These are phyloP conservation scores for Heterotis niloticus DNA, from an alignment of 2,113 vertebrate genomes.

Conservation along the genomic window DNA sequence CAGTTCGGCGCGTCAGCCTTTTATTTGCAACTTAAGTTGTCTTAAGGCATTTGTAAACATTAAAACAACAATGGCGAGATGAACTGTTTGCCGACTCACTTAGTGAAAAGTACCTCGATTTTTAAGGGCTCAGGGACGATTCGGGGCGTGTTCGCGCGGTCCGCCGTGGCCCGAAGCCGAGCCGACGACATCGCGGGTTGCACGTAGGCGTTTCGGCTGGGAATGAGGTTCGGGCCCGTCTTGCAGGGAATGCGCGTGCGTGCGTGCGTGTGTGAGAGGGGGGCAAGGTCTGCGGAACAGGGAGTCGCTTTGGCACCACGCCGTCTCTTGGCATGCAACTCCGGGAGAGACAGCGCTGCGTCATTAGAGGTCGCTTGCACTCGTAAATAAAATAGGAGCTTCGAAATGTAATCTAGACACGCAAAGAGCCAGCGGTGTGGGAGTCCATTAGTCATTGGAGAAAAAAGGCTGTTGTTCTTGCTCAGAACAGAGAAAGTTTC, in stretches of 20 bases:
- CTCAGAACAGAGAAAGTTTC: constrained; percentile 32
- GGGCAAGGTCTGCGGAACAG: not conserved
- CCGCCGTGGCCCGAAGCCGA: constrained; percentile 40
- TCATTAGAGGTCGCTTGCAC: constrained; percentile 41
- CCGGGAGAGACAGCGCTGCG: constrained; percentile 50
- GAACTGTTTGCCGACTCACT: not conserved
- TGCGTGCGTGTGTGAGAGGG: constrained; percentile 12
- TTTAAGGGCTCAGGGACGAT: constrained; percentile 44
- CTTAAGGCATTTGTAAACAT: constrained; percentile 21
- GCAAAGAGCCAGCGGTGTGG: constrained; percentile 38
- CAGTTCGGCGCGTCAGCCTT: not conserved
- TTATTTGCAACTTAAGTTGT: constrained; percentile 33
- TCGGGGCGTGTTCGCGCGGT: constrained; percentile 46
- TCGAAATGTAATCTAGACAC: constrained; percentile 47
- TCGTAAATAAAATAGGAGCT: constrained; percentile 62
- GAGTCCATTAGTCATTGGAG: constrained; percentile 71
- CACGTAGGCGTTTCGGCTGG: constrained; percentile 48
- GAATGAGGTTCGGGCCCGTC: constrained; percentile 30
- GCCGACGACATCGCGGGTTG: constrained; percentile 44
- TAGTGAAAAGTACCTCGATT: constrained; percentile 26
- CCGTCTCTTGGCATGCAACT: constrained; percentile 42
- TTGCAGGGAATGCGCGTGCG: constrained; percentile 49
- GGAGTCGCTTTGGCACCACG: constrained; percentile 28
- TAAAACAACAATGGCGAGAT: constrained; percentile 5
- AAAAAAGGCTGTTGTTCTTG: constrained; percentile 51